Base-by-base conservation (phyloP, 2,888 invertebrate species). In the Petrophora chlorosata region DNA sequence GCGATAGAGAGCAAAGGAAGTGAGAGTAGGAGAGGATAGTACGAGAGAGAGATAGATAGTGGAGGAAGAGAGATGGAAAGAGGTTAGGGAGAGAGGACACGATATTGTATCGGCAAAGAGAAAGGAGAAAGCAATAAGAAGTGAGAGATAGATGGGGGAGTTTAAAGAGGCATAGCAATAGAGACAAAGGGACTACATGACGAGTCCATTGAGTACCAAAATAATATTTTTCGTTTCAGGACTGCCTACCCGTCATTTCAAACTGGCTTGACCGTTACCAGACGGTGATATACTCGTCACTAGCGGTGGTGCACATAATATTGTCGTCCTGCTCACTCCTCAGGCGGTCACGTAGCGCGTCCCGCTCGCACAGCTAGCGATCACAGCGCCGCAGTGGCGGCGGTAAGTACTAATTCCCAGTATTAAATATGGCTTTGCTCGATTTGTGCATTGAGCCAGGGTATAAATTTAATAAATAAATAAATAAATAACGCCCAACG, bases 241-340 rank as follows among this genome's bases (percentile, higher is more conserved):
- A 76, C 19, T 89, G 89, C 30, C 64, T 73, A 9, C 36, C 63
- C 2, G 63, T 73, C 0, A 72, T 87, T 16, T 33, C 72, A 0
- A 49, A 35, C 0, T 88, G 85, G 85, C 48, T 83, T 3, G 54
- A 71, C 1, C 57, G 66, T 2, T 76, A 85, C 50, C 73, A 78
- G 46, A 62, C 73, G 0, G 58, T 65, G 0, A 60, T 82, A 8
- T 89, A 87, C 52, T 67, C 71, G 0, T 66, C 74, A 0, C 55
- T 87, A 7, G 70, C 75, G 0, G 70, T 65, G 0, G 33, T 79
- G 0, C 86, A 89, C 40, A 40, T 86, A 2, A 14, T 81, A 34
- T 41, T 88, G 68, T 63, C 79, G 49, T 73, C 76, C 63, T 86
- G 85, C 71, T 79, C 87, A 2, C 68, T 85, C 66, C n/a, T 86